phyloP scores from a whole-genome alignment of 2,113 vertebrate species.

The Recurvirostra avosetta region DNA sequence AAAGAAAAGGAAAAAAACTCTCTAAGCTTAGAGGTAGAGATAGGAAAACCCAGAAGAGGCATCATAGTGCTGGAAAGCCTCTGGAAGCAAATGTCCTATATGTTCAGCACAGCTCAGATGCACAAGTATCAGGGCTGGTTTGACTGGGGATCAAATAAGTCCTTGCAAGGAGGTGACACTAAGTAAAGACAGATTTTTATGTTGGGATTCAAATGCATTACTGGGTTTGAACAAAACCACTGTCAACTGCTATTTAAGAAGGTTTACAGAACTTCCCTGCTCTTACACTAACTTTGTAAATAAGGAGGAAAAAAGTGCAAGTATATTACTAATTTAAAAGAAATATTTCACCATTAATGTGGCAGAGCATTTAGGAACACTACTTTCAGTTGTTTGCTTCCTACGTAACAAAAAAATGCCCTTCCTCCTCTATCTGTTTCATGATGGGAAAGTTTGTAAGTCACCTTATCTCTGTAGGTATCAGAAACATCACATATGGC shows the following conservation, averaged over 20 bases:
- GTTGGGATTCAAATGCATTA: background rate
- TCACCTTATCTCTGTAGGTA: constrained; percentile 1
- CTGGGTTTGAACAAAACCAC: background rate
- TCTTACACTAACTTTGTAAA: background rate
- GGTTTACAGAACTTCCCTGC: background rate
- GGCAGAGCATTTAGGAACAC: background rate
- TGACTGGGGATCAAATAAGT: background rate
- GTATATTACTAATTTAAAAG: background rate
- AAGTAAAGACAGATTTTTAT: background rate
- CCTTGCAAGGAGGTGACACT: background rate
- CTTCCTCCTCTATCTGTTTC: background rate
- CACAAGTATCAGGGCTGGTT: background rate
- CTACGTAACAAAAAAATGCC: background rate
- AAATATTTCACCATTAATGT: background rate
- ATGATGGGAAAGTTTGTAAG: background rate
- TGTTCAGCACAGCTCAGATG: background rate
- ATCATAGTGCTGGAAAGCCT: background rate
- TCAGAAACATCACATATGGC: constrained; percentile 15
- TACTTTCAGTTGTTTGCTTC: background rate
- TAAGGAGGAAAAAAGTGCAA: background rate
- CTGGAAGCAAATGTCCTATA: background rate
- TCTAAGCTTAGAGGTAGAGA: background rate
- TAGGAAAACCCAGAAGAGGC: background rate
- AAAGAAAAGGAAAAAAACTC: background rate
- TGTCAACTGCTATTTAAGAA: background rate